Evolutionary conservation across 2,797 vertebrate species (phyloP).

Genomic region (Benthosema pterotum): DNA sequence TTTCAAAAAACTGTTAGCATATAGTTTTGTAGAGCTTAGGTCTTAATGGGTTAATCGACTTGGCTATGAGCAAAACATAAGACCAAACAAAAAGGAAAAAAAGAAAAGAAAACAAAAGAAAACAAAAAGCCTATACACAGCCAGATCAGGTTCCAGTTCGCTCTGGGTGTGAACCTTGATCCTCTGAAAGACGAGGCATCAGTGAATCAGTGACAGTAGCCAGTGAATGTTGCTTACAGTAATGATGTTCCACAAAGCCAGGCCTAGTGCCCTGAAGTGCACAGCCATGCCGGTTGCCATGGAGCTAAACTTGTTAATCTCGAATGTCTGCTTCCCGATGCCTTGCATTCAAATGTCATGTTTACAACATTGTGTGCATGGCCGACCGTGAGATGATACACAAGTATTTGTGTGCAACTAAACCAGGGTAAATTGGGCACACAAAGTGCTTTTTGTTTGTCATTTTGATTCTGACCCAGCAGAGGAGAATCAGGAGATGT

Average conservation of each 20-base stretch:
- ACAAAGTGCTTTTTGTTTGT: neutral
- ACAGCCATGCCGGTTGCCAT: slow-evolving; percentile 55
- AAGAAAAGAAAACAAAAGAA: neutral
- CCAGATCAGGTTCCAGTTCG: neutral
- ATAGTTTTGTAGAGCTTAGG: too few relatives aligned
- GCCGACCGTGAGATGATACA: neutral
- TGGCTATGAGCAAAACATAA: too few relatives aligned
- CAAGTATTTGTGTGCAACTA: slow-evolving; percentile 21
- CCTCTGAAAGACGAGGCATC: slow-evolving; percentile 3
- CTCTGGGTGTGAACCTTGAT: slow-evolving; percentile 26
- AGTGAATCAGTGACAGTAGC: slow-evolving; percentile 31
- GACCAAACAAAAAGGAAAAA: too few relatives aligned
- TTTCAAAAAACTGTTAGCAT: too few relatives aligned
- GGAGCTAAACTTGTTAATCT: slow-evolving; percentile 59
- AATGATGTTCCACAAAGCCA: slow-evolving; percentile 1
- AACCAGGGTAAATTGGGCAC: slow-evolving; percentile 13
- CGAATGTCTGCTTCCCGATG: slow-evolving; percentile 49
- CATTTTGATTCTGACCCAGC: neutral
- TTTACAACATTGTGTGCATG: slow-evolving; percentile 38
- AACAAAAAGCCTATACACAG: neutral
- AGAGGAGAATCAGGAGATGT: slow-evolving; percentile 4
- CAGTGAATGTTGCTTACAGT: slow-evolving; percentile 17
- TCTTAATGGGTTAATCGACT: too few relatives aligned
- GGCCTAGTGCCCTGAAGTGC: slow-evolving; percentile 9
- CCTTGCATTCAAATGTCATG: slow-evolving; percentile 10